Conservation (phyloP, 2,797 vertebrate species). For the Helostoma temminkii region DNA sequence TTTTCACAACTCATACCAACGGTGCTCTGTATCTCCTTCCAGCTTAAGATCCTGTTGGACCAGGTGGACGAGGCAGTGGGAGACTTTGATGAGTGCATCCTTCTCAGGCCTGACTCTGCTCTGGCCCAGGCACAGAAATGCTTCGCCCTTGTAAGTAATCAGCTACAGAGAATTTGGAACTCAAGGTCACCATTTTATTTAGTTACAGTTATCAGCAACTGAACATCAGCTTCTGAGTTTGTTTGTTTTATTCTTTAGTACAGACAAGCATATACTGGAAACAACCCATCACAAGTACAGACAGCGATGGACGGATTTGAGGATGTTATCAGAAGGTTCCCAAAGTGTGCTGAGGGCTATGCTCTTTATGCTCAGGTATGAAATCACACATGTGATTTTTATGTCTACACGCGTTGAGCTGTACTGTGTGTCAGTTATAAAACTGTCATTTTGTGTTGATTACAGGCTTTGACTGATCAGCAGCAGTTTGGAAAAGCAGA, state of each 20-base stretch:
- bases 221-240: not conserved
- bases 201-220: not conserved
- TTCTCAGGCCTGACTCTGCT: constrained; percentile 95
- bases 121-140: constrained; percentile 99
- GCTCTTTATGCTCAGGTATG: constrained; percentile 97
- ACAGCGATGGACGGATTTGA: constrained; percentile 97
- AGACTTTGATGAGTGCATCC: constrained; percentile 98
- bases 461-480: constrained; percentile 98
- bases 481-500: constrained; percentile 99
- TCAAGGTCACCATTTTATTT: no score
- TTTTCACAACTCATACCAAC: not conserved
- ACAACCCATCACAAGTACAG: constrained; percentile 93
- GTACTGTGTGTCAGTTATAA: not conserved
- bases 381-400: not conserved
- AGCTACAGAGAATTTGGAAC: not conserved
- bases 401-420: not conserved
- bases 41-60: constrained; percentile 98
- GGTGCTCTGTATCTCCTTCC: constrained; percentile 25
- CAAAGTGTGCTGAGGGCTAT: constrained; percentile 97
- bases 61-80: constrained; percentile 98
- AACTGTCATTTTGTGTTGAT: constrained; percentile 15
- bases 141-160: constrained; percentile 92
- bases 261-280: constrained; percentile 98
- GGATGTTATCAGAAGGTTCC: constrained; percentile 95
- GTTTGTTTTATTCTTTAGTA: constrained; percentile 84